A percentile compares a stretch with the other conserved stretches of the same genome.
Evolutionary conservation across 2,888 invertebrate genomes (phyloP).

Genomic region (Acrocera orbiculus): DNA sequence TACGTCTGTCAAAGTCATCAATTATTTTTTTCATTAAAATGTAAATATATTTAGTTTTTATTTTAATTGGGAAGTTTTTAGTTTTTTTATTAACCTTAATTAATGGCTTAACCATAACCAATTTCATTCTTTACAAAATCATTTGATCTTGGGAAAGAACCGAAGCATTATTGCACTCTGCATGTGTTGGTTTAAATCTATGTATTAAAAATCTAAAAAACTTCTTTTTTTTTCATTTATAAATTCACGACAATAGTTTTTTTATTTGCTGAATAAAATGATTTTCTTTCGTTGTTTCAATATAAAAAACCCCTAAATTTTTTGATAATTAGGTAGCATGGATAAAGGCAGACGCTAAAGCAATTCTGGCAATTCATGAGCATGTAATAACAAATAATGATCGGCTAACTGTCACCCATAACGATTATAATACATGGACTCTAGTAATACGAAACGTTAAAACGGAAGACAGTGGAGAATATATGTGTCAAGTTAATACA

Average conservation of each 20-base stretch:
- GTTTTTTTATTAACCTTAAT: no score
- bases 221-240: background rate
- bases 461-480: slow-evolving; percentile 73
- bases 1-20: no score
- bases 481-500: slow-evolving; percentile 92
- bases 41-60: no score
- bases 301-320: no score
- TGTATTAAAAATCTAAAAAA: background rate
- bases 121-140: no score
- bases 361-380: slow-evolving; percentile 82
- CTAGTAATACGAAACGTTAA: slow-evolving; percentile 70
- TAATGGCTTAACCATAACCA: no score
- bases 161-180: slow-evolving; percentile 18
- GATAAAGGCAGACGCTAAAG: slow-evolving; percentile 89
- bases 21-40: no score
- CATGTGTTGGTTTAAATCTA: no score
- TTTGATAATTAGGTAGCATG: slow-evolving; percentile 67
- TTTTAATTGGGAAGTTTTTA: no score
- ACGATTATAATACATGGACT: slow-evolving; percentile 87
- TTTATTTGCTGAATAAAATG: no score
- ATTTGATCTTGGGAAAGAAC: no score
- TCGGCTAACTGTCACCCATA: slow-evolving; percentile 74
- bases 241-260: background rate
- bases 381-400: slow-evolving; percentile 88
- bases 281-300: no score